Base-by-base conservation (phyloP, 2,888 invertebrate species). In the Griposia aprilina region DNA sequence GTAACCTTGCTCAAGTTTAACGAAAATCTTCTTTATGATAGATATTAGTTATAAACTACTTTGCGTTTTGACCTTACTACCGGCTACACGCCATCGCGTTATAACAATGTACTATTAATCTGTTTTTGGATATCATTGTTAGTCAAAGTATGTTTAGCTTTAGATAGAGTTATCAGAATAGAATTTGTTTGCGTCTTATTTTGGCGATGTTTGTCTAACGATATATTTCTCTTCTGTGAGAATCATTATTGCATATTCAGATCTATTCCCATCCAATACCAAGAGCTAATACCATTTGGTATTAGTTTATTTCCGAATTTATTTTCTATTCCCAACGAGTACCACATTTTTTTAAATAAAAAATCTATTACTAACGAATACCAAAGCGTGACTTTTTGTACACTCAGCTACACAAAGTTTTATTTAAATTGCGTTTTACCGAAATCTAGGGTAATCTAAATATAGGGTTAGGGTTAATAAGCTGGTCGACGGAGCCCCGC, bases 41-140 rank as follows among this genome's bases (percentile, higher is more conserved):
- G 26, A 60, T 80, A 70, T 78, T 79, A 63, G 26, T 72, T 81
- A 59, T 50, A 76, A 76, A 78, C 71, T 45, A 55, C 48, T 75
- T 82, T 77, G 80, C 74, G 79, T 74, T 81, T 77, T n/a, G 70
- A 79, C 74, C 80, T 84, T 69, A 78, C 68, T 63, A 23, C 57
- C 20, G n/a, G 20, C 66, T 72, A 36, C 87, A 87, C 82, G 84
- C 84, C 62, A 87, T 78, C 69, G 68, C 57, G 50, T 55, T 72
- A 13, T 30, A 60, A 76, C 65, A 59, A 74, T 66, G 36, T 57
- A 68, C 50, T 36, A 74, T 69, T 78, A 77, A 80, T 57, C 80
- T 57, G 59, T 75, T 79, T 86, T 83, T 48, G 69, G 63, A 63
- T 79, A 62, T 45, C 41, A 70, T 86, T 74, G 63, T 75, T 76